Percentiles rank a stretch among this genome's conserved stretches.
These are phyloP conservation scores for Grallaria varia DNA, from an alignment of 2,113 vertebrate genomes.

Conservation along the genomic window DNA sequence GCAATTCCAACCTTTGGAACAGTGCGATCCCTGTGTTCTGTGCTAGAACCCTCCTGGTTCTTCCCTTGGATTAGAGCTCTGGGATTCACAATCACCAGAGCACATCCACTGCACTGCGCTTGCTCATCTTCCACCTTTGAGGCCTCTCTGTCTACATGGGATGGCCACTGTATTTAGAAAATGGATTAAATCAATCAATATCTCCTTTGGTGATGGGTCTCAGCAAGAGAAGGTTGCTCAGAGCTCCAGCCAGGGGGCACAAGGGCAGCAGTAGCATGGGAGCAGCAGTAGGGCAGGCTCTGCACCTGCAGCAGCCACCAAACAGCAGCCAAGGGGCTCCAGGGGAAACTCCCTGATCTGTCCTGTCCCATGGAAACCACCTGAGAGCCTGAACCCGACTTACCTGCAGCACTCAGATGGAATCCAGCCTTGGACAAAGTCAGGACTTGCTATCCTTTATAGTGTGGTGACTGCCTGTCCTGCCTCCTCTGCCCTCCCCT, in stretches of 20 bases:
- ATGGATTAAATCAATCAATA: accelerated
- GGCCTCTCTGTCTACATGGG: not conserved
- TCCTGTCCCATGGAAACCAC: accelerated
- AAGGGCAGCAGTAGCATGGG: not conserved
- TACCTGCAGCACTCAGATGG: not conserved
- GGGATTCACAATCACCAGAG: not conserved
- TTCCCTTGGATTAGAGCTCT: not conserved
- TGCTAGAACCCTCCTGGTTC: accelerated
- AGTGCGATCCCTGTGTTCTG: not conserved
- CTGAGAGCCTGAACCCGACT: not conserved
- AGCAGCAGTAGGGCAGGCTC: not conserved
- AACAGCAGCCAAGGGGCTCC: not conserved
- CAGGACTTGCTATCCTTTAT: not conserved
- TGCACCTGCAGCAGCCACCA: not conserved
- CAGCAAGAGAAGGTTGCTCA: not conserved
- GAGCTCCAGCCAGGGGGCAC: not conserved
- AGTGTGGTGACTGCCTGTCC: not conserved
- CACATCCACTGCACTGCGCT: accelerated
- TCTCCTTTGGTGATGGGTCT: not conserved
- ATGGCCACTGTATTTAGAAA: not conserved
- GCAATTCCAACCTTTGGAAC: not conserved
- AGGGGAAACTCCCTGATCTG: accelerated
- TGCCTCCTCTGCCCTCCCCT: not conserved
- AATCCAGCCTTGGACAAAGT: accelerated
- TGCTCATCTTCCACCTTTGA: accelerated